Percentiles rank a stretch among this genome's conserved stretches.
Evolutionary conservation across 1,140 invertebrate genomes (phyloP).

Genomic region (Ceratitis capitata): DNA sequence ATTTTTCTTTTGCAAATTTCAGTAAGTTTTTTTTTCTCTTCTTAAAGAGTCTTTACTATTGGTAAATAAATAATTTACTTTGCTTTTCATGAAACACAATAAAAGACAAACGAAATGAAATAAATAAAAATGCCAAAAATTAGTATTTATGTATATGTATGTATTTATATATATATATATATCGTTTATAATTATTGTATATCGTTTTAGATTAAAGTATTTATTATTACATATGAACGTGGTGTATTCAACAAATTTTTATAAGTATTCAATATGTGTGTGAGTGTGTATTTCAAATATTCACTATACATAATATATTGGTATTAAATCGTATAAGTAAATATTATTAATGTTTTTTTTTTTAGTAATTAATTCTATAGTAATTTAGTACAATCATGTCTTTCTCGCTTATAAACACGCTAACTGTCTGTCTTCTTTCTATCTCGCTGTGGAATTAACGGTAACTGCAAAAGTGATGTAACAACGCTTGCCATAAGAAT

Average conservation of each 20-base stretch:
- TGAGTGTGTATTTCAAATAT: not conserved
- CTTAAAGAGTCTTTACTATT: too few relatives aligned
- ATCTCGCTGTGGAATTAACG: not conserved
- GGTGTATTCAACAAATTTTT: not conserved
- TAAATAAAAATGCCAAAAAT: not conserved
- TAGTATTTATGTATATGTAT: not conserved
- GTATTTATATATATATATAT: not conserved
- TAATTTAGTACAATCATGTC: not conserved
- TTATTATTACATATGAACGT: not conserved
- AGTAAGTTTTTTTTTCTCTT: too few relatives aligned
- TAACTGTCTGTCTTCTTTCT: not conserved
- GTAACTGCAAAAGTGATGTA: not conserved
- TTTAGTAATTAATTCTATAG: not conserved
- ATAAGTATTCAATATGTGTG: not conserved
- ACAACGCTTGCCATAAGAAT: not conserved
- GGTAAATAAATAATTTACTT: not conserved
- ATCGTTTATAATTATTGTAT: not conserved
- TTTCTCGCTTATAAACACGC: not conserved
- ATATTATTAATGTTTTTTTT: not conserved
- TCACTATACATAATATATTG: not conserved
- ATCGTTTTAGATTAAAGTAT: not conserved
- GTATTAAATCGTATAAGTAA: slow-evolving; percentile 24
- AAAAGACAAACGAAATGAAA: not conserved
- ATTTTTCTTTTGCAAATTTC: too few relatives aligned
- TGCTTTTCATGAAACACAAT: not conserved